Base-by-base conservation (phyloP, 1,140 invertebrate genomes). In the Pteromalus puparum region DNA sequence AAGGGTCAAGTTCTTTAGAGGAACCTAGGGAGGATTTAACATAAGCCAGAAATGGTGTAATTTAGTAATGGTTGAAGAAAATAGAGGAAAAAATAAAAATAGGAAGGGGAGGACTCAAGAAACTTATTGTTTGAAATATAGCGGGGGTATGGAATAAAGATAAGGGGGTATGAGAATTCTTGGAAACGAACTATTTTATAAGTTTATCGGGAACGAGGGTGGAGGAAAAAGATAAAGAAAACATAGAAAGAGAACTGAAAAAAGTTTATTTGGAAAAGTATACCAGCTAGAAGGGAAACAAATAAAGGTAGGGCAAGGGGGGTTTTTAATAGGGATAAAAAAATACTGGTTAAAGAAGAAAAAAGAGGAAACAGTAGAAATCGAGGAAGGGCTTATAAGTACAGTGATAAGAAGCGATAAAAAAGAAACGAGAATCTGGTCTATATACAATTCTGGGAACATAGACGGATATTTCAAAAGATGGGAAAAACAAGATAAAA, bases 271-370 rank as follows among this genome's bases (percentile, higher is more conserved):
- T 86, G 85, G 81, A 68, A 46, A 42, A 61, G 18, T 46, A 81
- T 82, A 28, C 34, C 12, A n/a, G 85, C 76, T 24, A 75, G 7
- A 61, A 86, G 13, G 76, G 76, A 75, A 68, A 68, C 1, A 83
- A 42, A 68, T n/a, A 86, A 83, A 82, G 81, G 81, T 1, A 83
- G 81, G 24, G 81, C 81, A 12, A 86, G 76, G 68, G 81, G 85
- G 24, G 76, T 81, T 13, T 75, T 86, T 42, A 28, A 78, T 78
- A 82, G 76, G 76, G 12, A 53, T 78, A 78, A 78, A 28, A 78
- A 53, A 42, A n/a, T 7, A 78, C 1, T 61, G 24, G 42, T 24
- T 78, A 26, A 3, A 61, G 28, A 24, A 61, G 1, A 78, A 26
- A 24, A 61, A 7, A 53, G 28, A n/a, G 21, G 53, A 78, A 61